These are phyloP conservation scores for Ooceraea biroi DNA, from an alignment of 1,140 invertebrate genomes.

Conservation along the genomic window DNA sequence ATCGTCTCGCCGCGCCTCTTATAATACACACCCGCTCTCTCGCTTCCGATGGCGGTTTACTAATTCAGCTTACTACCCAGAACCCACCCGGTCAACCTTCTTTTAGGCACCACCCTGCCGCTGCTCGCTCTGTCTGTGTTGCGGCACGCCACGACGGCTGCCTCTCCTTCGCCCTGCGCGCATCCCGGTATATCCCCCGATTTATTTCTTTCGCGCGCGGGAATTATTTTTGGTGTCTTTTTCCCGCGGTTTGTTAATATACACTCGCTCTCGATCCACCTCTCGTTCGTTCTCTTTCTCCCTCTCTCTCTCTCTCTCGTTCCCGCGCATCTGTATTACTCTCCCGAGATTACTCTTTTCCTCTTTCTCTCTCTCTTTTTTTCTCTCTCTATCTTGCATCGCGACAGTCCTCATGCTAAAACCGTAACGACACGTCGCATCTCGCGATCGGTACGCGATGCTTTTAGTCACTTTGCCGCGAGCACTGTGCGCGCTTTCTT, in stretches of 20 bases:
- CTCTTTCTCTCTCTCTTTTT: constrained; percentile 30
- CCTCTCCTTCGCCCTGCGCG: constrained; percentile 51
- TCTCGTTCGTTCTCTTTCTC: constrained; percentile 37
- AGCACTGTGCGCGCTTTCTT: constrained; percentile 74
- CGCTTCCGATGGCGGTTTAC: constrained; percentile 73
- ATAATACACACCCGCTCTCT: constrained; percentile 71
- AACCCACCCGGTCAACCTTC: constrained; percentile 75
- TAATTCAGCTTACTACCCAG: constrained; percentile 70
- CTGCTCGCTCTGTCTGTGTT: constrained; percentile 12
- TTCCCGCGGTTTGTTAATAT: constrained; percentile 85
- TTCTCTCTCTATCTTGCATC: constrained; percentile 9
- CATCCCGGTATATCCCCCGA: constrained; percentile 74
- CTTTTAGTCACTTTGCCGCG: constrained; percentile 77
- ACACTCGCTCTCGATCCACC: constrained; percentile 38
- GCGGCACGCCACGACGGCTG: background rate
- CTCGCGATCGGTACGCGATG: constrained; percentile 73
- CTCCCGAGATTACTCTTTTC: background rate
- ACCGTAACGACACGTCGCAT: constrained; percentile 61
- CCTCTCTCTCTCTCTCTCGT: constrained; percentile 2
- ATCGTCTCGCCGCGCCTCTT: constrained; percentile 73
- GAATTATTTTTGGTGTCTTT: constrained; percentile 87
- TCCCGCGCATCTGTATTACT: background rate
- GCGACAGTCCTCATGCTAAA: constrained; percentile 58
- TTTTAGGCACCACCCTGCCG: constrained; percentile 74
- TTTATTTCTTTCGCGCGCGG: constrained; percentile 83